Evolutionary conservation across 2,888 invertebrate species (phyloP).

Genomic region (Drosophila austrosaltans): DNA sequence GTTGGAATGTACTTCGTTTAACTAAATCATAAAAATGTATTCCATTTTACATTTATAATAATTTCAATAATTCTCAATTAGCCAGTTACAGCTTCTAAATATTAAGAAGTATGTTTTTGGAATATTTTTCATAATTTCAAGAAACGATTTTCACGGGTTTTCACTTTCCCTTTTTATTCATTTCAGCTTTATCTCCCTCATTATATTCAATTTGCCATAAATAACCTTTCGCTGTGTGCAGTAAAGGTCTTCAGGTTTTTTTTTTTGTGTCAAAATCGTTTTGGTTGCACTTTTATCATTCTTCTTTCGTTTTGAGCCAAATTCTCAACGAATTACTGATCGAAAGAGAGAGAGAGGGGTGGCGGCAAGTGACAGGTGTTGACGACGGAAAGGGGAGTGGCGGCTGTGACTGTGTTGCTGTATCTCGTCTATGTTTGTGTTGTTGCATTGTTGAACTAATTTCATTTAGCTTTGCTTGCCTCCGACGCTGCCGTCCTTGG

Average conservation of each 20-base stretch:
- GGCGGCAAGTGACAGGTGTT: slow-evolving; percentile 17
- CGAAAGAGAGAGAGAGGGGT: neutral
- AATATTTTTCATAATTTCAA: no score
- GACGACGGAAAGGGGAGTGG: neutral
- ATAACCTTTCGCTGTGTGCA: neutral
- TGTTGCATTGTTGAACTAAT: slow-evolving; percentile 63
- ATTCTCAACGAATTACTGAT: slow-evolving; percentile 4
- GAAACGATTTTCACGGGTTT: no score
- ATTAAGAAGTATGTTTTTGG: no score
- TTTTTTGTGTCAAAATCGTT: slow-evolving; percentile 5
- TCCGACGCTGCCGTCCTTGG: slow-evolving; percentile 61
- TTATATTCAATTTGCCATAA: neutral
- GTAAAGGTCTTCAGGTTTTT: neutral
- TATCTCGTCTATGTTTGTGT: neutral
- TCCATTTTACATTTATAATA: no score
- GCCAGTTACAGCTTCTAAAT: no score
- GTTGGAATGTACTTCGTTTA: neutral
- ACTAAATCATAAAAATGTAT: neutral
- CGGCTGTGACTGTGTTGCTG: neutral
- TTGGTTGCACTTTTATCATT: slow-evolving; percentile 10
- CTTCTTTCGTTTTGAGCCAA: neutral
- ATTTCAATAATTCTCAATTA: no score
- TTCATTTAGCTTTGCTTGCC: slow-evolving; percentile 54
- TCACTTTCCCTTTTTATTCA: neutral
- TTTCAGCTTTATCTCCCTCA: neutral